A percentile compares a stretch with the other conserved stretches of the same genome.
Conservation (phyloP, 2,797 vertebrate genomes). For the Alca torda region DNA sequence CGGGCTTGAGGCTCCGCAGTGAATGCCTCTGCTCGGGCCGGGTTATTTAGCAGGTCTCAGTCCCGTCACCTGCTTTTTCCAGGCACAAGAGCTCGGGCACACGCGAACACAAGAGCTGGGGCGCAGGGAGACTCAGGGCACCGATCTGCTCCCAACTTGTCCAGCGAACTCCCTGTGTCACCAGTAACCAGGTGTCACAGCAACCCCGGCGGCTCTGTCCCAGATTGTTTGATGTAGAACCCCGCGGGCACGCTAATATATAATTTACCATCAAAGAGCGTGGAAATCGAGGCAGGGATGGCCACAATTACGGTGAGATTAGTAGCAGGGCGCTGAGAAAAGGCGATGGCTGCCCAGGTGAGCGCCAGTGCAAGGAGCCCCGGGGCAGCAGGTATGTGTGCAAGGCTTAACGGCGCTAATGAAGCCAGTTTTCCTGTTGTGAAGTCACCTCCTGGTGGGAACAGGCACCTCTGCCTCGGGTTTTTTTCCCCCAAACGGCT, state of each 20-base stretch:
- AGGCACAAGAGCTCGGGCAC: neutral
- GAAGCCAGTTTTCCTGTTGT: neutral
- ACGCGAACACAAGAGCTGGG: neutral
- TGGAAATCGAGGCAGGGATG: accelerated
- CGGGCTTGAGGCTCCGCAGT: accelerated
- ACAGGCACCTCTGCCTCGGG: neutral
- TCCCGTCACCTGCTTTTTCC: neutral
- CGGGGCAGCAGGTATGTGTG: accelerated
- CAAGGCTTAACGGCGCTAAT: accelerated
- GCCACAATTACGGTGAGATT: accelerated
- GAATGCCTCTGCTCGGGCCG: neutral
- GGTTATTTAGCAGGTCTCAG: no score
- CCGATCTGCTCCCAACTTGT: accelerated
- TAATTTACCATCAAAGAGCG: accelerated
- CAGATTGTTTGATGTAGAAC: neutral
- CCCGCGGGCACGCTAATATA: accelerated
- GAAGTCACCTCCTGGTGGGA: neutral
- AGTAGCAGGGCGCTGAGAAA: neutral
- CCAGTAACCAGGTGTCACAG: accelerated
- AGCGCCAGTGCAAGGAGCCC: neutral
- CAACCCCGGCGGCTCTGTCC: neutral
- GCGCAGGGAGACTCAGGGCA: accelerated
- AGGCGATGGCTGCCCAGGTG: no score
- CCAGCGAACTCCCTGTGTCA: neutral
- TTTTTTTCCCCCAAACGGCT: neutral